Base-by-base conservation (phyloP, 2,113 vertebrate species). In the Panthera uncia region DNA sequence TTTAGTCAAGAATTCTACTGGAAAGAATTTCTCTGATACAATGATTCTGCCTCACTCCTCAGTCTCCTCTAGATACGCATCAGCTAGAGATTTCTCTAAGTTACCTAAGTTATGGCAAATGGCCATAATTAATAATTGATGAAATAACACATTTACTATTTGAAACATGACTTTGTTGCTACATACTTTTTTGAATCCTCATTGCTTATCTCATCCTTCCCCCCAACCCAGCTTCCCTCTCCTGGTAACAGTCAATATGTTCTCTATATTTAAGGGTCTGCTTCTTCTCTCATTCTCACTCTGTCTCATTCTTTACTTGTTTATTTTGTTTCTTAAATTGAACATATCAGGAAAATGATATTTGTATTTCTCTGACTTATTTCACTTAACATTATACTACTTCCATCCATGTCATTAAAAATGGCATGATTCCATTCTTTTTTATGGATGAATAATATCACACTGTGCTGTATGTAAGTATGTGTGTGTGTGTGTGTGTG, bases 101-200 rank as follows among this genome's bases (percentile, higher is more conserved):
- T 74, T 66, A 66, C 4, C 3, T 18, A 55, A 55, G 18, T 55
- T 55, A 31, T 33, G 8, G 8, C 7, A 79, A 57, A 76, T 41
- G 3, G n/a, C 31, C 1, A 66, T 86, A 36, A 65, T 45, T 81
- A 80, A 57, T 31, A 82, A 92, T 41, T 91, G 50, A 76, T 88
- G 27, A 27, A 89, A 61, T 15, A 12, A 41, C 50, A 79, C 16
- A 41, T 74, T 73, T 89, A 68, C 48, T n/a, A 31, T 52, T 69
- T 79, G 21, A 85, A 89, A 66, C 82, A 66, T 68, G 61, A n/a
- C 18, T 71, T 94, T 84, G 8, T n/a, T 93, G 36, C 57, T 76
- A 48, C 69, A 31, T 73, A 50, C 27, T 13, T 65, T 65, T 55
- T 55, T 55, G 55, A 55, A 55, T 19, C 16, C 55, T 16, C 55